Conservation (phyloP, 2,113 vertebrate genomes). For the Tychaedon coryphoeus region DNA sequence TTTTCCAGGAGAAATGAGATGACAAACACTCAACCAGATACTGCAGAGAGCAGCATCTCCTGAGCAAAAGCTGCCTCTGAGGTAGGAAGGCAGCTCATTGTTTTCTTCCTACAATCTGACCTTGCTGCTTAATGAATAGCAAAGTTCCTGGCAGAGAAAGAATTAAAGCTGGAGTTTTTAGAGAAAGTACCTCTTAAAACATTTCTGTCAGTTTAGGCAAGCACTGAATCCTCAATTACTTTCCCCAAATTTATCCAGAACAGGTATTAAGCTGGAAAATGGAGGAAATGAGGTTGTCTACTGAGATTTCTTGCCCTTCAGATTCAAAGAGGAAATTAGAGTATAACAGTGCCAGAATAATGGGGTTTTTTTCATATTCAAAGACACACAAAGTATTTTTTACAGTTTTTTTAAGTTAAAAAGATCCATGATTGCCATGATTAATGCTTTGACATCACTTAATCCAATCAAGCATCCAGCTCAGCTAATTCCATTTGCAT, state of each 20-base stretch:
- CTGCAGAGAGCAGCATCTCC: background rate
- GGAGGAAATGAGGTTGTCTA: background rate
- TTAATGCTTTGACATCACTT: background rate
- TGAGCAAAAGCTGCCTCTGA: background rate
- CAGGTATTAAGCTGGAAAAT: background rate
- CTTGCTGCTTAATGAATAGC: constrained; percentile 11
- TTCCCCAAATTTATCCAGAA: background rate
- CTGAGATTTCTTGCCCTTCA: background rate
- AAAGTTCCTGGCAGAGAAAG: background rate
- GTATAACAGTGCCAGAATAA: background rate
- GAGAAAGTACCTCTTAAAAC: constrained; percentile 5
- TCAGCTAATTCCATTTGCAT: background rate
- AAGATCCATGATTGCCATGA: background rate
- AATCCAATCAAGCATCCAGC: background rate
- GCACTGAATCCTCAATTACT: background rate
- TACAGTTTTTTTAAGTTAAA: background rate
- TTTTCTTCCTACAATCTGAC: background rate
- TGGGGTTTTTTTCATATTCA: background rate
- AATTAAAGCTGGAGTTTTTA: constrained; percentile 1
- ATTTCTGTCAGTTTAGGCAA: background rate
- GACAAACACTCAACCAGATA: background rate
- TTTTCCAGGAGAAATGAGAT: background rate
- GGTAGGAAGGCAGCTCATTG: background rate
- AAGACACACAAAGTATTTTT: background rate
- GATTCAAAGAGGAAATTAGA: background rate